Evolutionary conservation across 2,113 vertebrate species (phyloP).

Genomic region (Chinchilla lanigera): DNA sequence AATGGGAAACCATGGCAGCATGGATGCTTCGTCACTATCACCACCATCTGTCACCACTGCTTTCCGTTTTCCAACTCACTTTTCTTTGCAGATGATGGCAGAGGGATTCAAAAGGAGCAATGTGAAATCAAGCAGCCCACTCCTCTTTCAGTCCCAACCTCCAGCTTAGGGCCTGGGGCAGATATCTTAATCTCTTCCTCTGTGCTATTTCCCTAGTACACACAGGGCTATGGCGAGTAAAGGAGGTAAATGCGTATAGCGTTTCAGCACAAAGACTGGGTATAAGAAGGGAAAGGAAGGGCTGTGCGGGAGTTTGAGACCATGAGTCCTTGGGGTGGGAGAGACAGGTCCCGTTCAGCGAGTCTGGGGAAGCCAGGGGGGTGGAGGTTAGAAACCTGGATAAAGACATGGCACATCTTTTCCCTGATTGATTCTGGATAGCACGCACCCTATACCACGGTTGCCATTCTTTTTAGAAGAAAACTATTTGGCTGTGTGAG

Average conservation of each 20-base stretch:
- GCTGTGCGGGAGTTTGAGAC: not conserved
- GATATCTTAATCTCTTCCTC: not conserved
- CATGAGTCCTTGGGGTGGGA: not conserved
- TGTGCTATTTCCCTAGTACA: not conserved
- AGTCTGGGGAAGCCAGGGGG: not conserved
- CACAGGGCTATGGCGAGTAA: not conserved
- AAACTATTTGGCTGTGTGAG: not conserved
- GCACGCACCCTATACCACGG: not conserved
- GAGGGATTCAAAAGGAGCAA: not conserved
- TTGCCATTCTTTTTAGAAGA: not conserved
- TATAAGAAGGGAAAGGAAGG: not conserved
- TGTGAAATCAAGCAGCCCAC: not conserved
- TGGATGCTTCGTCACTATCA: not conserved
- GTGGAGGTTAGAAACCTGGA: not conserved
- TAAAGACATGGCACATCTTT: not conserved
- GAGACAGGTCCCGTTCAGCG: not conserved
- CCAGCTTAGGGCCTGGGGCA: not conserved
- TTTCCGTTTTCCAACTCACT: not conserved
- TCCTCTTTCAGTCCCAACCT: not conserved
- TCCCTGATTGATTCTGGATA: not conserved
- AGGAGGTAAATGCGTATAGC: not conserved
- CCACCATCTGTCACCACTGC: not conserved
- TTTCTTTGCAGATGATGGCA: not conserved
- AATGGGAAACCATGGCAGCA: not conserved
- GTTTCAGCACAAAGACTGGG: not conserved